Evolutionary conservation across 2,888 invertebrate species (phyloP).

Genomic region (Acanthosepion pharaonis): DNA sequence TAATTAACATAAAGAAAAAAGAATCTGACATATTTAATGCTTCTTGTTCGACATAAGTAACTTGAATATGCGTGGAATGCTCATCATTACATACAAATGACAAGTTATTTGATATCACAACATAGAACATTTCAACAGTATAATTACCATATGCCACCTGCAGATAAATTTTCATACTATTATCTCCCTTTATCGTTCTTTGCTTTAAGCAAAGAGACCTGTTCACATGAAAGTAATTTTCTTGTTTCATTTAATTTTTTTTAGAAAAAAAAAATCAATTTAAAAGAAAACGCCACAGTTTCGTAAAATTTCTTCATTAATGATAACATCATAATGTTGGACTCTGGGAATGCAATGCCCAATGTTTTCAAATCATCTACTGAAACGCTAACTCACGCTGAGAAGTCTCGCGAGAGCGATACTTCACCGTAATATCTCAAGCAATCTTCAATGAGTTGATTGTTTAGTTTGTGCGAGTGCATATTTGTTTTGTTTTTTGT

Average conservation of each 20-base stretch:
- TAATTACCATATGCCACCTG: not conserved
- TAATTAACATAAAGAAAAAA: too few species aligned
- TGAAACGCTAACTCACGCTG: not conserved
- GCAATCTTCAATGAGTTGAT: not conserved
- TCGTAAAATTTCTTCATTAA: not conserved
- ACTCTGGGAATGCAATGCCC: not conserved
- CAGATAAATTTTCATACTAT: not conserved
- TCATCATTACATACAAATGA: not conserved
- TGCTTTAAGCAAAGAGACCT: not conserved
- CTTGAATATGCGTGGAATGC: not conserved
- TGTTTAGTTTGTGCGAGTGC: not conserved
- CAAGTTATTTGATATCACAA: not conserved
- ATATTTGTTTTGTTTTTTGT: not conserved
- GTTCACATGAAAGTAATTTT: not conserved
- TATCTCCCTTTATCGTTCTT: not conserved
- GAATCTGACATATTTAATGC: too few species aligned
- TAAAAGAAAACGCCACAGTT: not conserved
- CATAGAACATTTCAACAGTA: not conserved
- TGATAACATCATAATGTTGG: not conserved
- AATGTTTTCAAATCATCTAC: not conserved
- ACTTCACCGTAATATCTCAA: not conserved
- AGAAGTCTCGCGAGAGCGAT: not conserved
- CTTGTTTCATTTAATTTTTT: not conserved
- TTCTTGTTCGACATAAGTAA: too few species aligned
- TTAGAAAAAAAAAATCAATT: not conserved